Evolutionary conservation across 2,888 invertebrate genomes (phyloP).

Genomic region (Nineta flava): DNA sequence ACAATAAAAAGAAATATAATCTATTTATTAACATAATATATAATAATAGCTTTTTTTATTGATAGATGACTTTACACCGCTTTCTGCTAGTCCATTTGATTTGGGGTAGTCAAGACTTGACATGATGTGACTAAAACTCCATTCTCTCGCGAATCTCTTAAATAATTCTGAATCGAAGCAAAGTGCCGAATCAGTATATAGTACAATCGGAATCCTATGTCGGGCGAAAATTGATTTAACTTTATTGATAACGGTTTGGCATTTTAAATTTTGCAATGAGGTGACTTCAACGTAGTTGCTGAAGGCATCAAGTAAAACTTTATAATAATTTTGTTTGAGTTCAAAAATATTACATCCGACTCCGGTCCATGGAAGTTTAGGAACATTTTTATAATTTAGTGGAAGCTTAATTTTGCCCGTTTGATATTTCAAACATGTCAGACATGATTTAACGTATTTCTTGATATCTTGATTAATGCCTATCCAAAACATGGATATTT

Average conservation of each 20-base stretch:
- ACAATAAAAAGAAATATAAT: too few species aligned
- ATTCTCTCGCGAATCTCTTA: neutral
- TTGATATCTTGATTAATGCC: neutral
- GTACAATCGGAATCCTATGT: neutral
- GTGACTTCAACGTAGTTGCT: neutral
- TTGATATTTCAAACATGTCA: neutral
- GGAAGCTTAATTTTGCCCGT: neutral
- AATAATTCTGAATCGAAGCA: neutral
- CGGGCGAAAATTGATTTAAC: neutral
- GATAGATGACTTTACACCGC: neutral
- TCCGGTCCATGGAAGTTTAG: neutral
- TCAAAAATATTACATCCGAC: neutral
- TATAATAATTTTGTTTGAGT: neutral
- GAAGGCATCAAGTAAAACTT: neutral
- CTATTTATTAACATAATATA: too few species aligned
- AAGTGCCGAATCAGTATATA: neutral
- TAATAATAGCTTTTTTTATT: conserved; percentile 24
- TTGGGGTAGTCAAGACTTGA: neutral
- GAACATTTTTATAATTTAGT: neutral
- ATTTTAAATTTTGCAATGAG: neutral
- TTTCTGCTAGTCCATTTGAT: neutral
- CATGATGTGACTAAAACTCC: neutral
- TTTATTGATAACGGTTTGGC: neutral
- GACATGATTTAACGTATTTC: neutral
- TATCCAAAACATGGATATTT: neutral